Conservation (phyloP, 2,113 vertebrate genomes). For the Apeltes quadracus region DNA sequence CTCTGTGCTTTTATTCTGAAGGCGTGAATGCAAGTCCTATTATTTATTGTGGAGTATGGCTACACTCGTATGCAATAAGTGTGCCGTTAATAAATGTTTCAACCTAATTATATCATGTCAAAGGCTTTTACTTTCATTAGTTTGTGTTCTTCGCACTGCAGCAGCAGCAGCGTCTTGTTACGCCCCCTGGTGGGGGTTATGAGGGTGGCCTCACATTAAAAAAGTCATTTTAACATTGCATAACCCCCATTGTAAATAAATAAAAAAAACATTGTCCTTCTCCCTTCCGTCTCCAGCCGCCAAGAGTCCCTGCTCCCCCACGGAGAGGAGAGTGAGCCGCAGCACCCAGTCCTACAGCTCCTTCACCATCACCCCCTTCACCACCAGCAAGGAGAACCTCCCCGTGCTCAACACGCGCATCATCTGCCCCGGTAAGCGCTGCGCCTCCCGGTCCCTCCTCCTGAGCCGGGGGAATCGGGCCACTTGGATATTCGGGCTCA, state of each 20-base stretch:
- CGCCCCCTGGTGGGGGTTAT: constrained; percentile 15
- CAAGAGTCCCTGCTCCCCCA: constrained; percentile 86
- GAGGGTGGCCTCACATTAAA: not conserved
- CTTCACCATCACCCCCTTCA: constrained; percentile 86
- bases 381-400: constrained; percentile 94
- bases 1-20: not conserved
- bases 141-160: not conserved
- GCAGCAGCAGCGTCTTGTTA: not conserved
- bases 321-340: constrained; percentile 85
- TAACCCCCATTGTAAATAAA: no score
- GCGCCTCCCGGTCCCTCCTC: not conserved
- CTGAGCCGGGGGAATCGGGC: not conserved
- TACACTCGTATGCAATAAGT: not conserved
- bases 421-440: constrained; percentile 91
- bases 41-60: not conserved
- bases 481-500: not conserved
- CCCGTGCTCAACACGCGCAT: constrained; percentile 98
- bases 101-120: not conserved
- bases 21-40: not conserved
- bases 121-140: not conserved
- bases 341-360: constrained; percentile 87
- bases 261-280: not conserved
- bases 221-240: not conserved
- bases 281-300: constrained; percentile 60
- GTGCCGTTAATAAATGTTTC: not conserved